A percentile compares a stretch with the other conserved stretches of the same genome.
These are phyloP conservation scores for Tolypeutes matacus DNA, from an alignment of 2,797 vertebrate species.

Conservation along the genomic window DNA sequence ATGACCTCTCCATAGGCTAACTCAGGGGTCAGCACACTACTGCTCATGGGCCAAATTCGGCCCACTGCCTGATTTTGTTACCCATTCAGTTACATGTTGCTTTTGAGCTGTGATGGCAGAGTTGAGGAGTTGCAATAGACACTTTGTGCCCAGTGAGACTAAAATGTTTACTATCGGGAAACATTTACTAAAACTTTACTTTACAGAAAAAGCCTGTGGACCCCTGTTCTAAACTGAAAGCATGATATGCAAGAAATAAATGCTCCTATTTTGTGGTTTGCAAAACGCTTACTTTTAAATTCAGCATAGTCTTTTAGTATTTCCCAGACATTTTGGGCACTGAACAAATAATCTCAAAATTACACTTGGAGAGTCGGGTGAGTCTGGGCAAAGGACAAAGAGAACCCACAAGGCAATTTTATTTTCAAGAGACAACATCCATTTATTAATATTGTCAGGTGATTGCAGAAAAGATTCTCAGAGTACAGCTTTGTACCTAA, in stretches of 20 bases:
- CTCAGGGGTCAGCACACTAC: background rate
- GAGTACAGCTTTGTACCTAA: background rate
- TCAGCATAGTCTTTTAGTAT: constrained; percentile 2
- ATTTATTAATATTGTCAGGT: constrained; percentile 19
- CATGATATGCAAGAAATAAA: constrained; percentile 18
- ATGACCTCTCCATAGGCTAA: background rate
- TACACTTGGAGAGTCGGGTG: constrained; percentile 38
- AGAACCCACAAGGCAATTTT: constrained; percentile 38
- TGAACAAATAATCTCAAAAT: constrained; percentile 67
- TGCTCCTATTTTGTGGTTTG: constrained; percentile 5
- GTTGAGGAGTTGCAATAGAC: background rate
- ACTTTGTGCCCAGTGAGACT: background rate
- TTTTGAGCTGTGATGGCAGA: background rate
- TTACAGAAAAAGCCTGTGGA: background rate
- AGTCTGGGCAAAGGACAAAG: background rate
- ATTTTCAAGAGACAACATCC: constrained; percentile 25
- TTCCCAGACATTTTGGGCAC: constrained; percentile 45
- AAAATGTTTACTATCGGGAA: constrained; percentile 52
- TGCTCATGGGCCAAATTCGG: background rate
- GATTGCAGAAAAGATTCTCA: background rate
- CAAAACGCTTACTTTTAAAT: constrained; percentile 55
- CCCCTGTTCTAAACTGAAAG: background rate
- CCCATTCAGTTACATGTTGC: background rate
- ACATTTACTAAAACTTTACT: background rate
- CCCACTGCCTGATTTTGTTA: background rate